Conservation (phyloP, 2,888 invertebrate genomes). For the Drosophila merina region DNA sequence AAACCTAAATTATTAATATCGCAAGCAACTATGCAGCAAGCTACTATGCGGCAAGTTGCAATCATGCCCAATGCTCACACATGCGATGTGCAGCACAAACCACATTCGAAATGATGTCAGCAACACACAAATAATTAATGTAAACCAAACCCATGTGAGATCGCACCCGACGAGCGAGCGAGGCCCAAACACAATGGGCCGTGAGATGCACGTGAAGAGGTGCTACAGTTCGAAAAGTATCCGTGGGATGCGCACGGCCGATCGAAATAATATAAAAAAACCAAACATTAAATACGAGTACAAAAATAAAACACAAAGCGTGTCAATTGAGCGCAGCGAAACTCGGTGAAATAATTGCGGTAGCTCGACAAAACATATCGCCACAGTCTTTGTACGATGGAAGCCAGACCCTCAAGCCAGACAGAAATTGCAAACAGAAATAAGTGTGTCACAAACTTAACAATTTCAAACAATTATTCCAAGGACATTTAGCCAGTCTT, state of each 20-base stretch:
- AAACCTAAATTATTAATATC: conserved; percentile 53
- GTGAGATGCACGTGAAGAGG: conserved; percentile 24
- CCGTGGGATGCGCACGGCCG: conserved; percentile 38
- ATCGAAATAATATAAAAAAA: conserved; percentile 19
- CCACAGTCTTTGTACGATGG: background rate
- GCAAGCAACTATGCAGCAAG: conserved; percentile 57
- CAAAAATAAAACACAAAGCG: conserved; percentile 69
- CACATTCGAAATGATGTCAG: conserved; percentile 69
- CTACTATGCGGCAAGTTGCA: conserved; percentile 45
- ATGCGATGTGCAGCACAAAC: conserved; percentile 59
- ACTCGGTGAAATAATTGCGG: conserved; percentile 76
- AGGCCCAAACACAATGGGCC: conserved; percentile 49
- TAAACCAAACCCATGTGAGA: conserved; percentile 44
- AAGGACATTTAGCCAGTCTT: background rate
- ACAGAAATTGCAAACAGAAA: background rate
- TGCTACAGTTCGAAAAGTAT: conserved; percentile 11
- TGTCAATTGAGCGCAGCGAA: conserved; percentile 76
- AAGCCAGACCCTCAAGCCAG: background rate
- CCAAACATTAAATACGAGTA: background rate
- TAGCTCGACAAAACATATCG: conserved; percentile 56
- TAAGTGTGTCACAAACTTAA: background rate
- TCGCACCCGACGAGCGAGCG: conserved; percentile 28
- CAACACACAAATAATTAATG: conserved; percentile 45
- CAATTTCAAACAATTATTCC: background rate
- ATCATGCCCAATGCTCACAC: conserved; percentile 73